These are phyloP conservation scores for Ovis canadensis DNA, from an alignment of 2,113 vertebrate species.

Conservation along the genomic window DNA sequence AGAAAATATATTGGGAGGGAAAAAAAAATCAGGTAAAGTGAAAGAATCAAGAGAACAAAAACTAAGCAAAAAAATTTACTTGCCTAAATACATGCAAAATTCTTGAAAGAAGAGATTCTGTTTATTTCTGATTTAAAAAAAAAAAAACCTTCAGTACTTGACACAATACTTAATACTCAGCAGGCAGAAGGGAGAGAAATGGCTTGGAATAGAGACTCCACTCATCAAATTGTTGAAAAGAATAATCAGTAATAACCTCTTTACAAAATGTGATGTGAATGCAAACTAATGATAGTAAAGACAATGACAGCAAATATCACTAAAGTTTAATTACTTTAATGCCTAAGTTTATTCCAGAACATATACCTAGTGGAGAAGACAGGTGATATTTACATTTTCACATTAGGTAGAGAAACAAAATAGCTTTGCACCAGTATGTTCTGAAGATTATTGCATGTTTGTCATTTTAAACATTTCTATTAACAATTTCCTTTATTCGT, in stretches of 20 bases:
- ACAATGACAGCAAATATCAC: neutral
- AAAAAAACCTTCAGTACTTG: neutral
- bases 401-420: conserved; percentile 17
- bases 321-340: neutral
- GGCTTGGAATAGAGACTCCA: neutral
- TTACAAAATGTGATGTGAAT: neutral
- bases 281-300: neutral
- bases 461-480: conserved; percentile 5
- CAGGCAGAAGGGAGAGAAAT: neutral
- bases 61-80: neutral
- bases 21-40: neutral
- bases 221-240: neutral
- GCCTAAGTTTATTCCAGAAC: conserved; percentile 6
- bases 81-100: neutral
- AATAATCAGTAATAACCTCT: neutral
- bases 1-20: neutral
- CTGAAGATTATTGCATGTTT: neutral
- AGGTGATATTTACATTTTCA: conserved; percentile 16
- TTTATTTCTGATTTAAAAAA: neutral
- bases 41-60: neutral
- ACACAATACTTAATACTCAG: neutral
- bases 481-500: conserved; percentile 13
- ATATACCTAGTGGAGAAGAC: neutral
- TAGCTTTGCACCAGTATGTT: neutral
- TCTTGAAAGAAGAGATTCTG: neutral